Conservation (phyloP, 1,140 invertebrate species). For the Ruditapes philippinarum region DNA sequence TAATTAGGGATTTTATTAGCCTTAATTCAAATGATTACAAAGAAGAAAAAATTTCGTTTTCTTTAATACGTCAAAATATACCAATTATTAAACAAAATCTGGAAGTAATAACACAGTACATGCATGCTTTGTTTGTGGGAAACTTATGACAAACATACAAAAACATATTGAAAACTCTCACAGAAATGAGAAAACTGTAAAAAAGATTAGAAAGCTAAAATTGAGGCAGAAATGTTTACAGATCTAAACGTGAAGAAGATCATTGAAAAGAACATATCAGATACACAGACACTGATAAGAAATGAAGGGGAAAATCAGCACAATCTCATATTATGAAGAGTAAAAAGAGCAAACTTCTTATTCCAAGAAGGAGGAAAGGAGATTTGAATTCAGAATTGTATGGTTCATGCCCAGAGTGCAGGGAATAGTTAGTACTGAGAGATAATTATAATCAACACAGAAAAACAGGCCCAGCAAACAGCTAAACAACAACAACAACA, state of each 20-base stretch:
- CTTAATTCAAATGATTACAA: too few species aligned
- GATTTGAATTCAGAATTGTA: neutral
- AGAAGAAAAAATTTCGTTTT: too few species aligned
- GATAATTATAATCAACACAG: neutral
- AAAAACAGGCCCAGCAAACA: neutral
- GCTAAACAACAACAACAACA: neutral
- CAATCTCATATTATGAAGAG: neutral
- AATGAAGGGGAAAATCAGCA: neutral
- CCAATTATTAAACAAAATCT: too few species aligned
- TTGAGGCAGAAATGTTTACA: neutral
- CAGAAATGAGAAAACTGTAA: neutral
- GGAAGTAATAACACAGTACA: neutral
- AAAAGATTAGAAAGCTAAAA: neutral
- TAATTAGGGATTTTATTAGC: too few species aligned
- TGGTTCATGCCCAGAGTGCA: neutral
- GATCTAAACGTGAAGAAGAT: too few species aligned
- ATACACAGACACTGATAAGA: neutral
- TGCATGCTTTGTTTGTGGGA: neutral
- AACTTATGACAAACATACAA: neutral
- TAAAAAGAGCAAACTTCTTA: neutral
- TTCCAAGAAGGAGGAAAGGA: neutral
- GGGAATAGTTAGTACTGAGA: neutral
- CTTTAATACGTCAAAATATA: too few species aligned
- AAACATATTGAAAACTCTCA: neutral
- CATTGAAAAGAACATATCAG: neutral